Evolutionary conservation across 2,113 vertebrate genomes (phyloP).

Genomic region (Serinus canaria): DNA sequence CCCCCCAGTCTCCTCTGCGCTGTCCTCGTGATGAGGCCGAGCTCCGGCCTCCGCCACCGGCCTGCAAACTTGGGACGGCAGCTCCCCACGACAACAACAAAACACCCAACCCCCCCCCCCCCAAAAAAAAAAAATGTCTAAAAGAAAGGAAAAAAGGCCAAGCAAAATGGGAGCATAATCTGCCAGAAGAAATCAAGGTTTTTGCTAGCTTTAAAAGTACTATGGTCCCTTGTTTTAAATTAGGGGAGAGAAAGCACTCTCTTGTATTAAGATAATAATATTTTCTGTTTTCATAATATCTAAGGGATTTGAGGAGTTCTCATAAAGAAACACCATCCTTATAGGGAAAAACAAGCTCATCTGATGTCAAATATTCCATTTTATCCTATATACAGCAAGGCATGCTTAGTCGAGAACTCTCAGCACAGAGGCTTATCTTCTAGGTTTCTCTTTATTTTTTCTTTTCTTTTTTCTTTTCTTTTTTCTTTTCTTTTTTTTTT

Average conservation of each 20-base stretch:
- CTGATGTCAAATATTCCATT: not conserved
- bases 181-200: not conserved
- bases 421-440: not conserved
- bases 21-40: no score
- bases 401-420: constrained; percentile 11
- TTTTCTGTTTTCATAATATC: not conserved
- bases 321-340: not conserved
- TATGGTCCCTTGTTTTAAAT: not conserved
- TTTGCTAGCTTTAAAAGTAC: not conserved
- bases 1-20: fast-evolving
- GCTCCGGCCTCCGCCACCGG: not conserved
- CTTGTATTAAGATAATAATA: not conserved
- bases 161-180: not conserved
- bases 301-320: not conserved
- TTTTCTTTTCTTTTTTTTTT: no score
- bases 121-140: not conserved
- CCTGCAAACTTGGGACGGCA: not conserved
- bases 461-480: fast-evolving
- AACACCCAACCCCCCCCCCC: not conserved
- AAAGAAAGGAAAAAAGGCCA: not conserved
- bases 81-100: not conserved
- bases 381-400: not conserved
- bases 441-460: not conserved
- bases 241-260: not conserved
- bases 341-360: not conserved